Conservation (phyloP, 2,888 invertebrate genomes). For the Anticlea derivata region DNA sequence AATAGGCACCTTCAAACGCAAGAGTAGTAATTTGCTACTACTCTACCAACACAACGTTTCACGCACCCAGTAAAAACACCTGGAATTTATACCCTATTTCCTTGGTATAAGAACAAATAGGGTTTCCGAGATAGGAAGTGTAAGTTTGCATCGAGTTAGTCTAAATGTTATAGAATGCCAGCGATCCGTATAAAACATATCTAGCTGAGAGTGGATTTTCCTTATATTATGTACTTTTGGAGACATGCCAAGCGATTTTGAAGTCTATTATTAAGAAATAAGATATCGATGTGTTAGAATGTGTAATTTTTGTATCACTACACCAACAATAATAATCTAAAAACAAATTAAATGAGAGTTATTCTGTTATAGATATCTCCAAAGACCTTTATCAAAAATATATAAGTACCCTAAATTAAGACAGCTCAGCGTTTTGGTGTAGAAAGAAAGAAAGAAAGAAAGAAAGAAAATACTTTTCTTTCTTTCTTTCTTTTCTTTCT, state of each 20-base stretch:
- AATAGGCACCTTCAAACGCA: slow-evolving; percentile 44
- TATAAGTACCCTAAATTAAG: too few species aligned
- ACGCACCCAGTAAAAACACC: neutral
- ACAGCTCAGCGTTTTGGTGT: too few species aligned
- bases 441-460: too few species aligned
- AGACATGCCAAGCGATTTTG: slow-evolving; percentile 53
- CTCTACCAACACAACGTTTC: slow-evolving; percentile 21
- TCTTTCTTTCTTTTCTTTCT: too few species aligned
- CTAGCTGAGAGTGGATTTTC: slow-evolving; percentile 63
- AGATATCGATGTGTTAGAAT: too few species aligned
- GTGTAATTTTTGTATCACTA: too few species aligned
- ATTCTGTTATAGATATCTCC: too few species aligned
- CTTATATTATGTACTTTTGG: slow-evolving; percentile 61
- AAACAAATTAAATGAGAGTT: too few species aligned
- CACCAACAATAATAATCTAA: too few species aligned
- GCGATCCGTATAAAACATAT: slow-evolving; percentile 63
- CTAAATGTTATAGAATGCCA: slow-evolving; percentile 55
- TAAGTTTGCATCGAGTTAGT: slow-evolving; percentile 37
- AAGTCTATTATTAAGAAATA: slow-evolving; percentile 44
- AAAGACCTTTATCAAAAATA: too few species aligned
- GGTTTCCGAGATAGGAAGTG: neutral
- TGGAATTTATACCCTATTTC: neutral
- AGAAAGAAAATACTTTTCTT: too few species aligned
- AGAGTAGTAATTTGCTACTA: slow-evolving; percentile 45
- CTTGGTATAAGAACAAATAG: neutral